A percentile compares a stretch with the other conserved stretches of the same genome.
Evolutionary conservation across 2,113 vertebrate species (phyloP).

Genomic region (Barnardius zonarius): DNA sequence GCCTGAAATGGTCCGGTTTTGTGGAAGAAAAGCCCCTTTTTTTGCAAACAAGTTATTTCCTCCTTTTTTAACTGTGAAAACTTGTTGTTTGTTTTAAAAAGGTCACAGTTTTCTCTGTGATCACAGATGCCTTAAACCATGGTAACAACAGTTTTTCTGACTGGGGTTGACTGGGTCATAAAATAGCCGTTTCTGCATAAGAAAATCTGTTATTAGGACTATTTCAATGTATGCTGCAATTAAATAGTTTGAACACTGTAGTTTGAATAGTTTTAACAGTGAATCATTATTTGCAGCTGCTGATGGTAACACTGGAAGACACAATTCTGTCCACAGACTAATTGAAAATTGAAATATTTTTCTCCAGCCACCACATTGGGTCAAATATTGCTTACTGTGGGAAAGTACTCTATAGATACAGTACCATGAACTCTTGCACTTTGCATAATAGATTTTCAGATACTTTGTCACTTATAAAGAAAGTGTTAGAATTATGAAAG

Average conservation of each 20-base stretch:
- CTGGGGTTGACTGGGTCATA: neutral
- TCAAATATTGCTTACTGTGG: neutral
- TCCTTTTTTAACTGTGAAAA: neutral
- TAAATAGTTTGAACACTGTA: neutral
- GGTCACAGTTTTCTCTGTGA: neutral
- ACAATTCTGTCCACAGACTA: neutral
- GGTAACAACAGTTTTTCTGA: neutral
- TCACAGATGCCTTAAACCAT: neutral
- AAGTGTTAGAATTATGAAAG: neutral
- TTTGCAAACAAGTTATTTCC: neutral
- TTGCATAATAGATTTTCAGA: neutral
- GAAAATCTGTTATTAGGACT: neutral
- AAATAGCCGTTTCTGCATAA: neutral
- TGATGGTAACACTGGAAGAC: neutral
- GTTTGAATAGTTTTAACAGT: neutral
- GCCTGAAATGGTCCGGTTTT: neutral
- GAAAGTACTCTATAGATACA: neutral
- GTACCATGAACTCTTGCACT: neutral
- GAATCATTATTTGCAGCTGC: neutral
- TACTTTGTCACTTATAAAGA: neutral
- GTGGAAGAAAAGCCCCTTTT: neutral
- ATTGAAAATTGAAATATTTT: neutral
- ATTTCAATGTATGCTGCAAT: neutral
- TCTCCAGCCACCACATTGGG: neutral
- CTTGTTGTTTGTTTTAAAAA: neutral